A percentile compares a stretch with the other conserved stretches of the same genome.
Conservation (phyloP, 1,140 invertebrate species). For the Mactra quadrangularis region DNA sequence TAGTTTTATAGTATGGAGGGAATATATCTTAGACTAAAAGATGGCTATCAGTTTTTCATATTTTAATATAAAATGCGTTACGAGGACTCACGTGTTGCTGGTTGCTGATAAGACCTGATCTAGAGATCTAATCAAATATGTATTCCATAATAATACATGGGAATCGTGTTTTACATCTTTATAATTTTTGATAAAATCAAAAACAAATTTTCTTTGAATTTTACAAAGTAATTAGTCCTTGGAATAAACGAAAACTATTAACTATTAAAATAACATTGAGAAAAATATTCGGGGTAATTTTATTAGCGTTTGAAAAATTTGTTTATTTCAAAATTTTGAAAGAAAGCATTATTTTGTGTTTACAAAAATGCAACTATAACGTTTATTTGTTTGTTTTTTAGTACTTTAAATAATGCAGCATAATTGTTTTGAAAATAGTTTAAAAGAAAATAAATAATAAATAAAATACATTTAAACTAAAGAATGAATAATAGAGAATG, state of each 20-base stretch:
- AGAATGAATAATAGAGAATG: too few species aligned
- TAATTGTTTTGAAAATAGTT: too few species aligned
- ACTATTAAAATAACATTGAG: constrained; percentile 33
- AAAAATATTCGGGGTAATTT: constrained; percentile 38
- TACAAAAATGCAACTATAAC: too few species aligned
- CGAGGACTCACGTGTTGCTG: constrained; percentile 41
- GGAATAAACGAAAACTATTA: constrained; percentile 9
- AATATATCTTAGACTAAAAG: not conserved
- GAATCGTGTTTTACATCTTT: constrained; percentile 36
- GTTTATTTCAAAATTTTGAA: too few species aligned
- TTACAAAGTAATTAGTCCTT: constrained; percentile 16
- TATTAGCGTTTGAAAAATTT: constrained; percentile 12
- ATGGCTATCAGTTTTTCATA: constrained; percentile 20
- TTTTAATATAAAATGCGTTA: constrained; percentile 17
- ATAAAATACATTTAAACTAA: too few species aligned
- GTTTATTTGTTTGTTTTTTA: too few species aligned
- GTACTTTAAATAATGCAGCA: too few species aligned
- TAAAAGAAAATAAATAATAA: too few species aligned
- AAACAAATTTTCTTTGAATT: constrained; percentile 55
- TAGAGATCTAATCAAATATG: constrained; percentile 25
- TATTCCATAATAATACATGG: constrained; percentile 18
- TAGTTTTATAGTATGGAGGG: too few species aligned
- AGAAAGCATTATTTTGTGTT: too few species aligned
- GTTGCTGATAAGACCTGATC: constrained; percentile 45
- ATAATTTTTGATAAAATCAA: constrained; percentile 27